Base-by-base conservation (phyloP, 2,797 vertebrate genomes). In the Hirundo rustica region DNA sequence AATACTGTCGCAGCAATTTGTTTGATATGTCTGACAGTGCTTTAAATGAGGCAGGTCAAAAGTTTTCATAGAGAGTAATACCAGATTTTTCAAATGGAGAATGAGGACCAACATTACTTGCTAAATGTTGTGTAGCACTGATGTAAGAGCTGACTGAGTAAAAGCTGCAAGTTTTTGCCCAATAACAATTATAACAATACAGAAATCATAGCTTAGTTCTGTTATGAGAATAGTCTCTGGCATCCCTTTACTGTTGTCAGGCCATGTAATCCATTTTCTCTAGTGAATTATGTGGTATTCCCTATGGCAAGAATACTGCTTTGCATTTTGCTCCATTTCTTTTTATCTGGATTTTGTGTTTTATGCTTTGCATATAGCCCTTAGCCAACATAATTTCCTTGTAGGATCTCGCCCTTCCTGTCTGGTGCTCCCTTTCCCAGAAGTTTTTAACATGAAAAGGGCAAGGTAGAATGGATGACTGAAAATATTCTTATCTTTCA, bases 181-280 rank as follows among this genome's bases (percentile, higher is more conserved):
- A 61, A 22, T 55, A 44, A 79, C 92, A 93, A 74, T 80, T 89
- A 57, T 36, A 90, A 89, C 70, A 92, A 45, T 82, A 65, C 47
- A 90, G 79, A 60, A 95, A 86, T 94, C 95, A 85, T 38, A 86
- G 81, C 71, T 92, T 88, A 84, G 75, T 92, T 95, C 81, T 95
- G 84, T 92, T 91, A 54, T 48, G 23, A 92, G 88, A 95, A 85
- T 55, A 71, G 71, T 87, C 67, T 79, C 70, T 83, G 90, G 70
- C 76, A 84, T 95, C 57, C 70, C 64, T 76, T 91, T 77, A 44
- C 84, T 86, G 44, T 96, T 95, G 93, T 96, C 79, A 93, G 88
- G 75, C 86, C 88, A 77, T 96, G 92, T 96, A 96, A 96, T 97
- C 94, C 91, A 95, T 97, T 97, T 95, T 96, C 94, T 90, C 76